Percentiles rank a stretch among this genome's conserved stretches.
phyloP scores from a whole-genome alignment of 1,140 invertebrate genomes.

The Palaemon carinicauda region DNA sequence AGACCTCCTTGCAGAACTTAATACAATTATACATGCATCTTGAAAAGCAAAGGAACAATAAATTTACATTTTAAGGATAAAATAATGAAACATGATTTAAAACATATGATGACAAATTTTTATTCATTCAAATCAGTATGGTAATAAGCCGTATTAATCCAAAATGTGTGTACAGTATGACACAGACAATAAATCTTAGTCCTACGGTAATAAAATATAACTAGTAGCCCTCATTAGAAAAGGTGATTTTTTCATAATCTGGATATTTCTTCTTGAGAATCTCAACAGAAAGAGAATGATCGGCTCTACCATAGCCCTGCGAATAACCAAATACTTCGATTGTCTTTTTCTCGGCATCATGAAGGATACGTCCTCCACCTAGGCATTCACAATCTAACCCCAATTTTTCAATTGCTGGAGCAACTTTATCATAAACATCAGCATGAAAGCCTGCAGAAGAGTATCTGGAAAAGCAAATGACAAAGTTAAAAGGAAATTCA shows the following conservation, averaged over 20 bases:
- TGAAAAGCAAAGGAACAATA: too few species aligned
- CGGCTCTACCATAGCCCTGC: conserved; percentile 84
- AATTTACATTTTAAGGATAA: too few species aligned
- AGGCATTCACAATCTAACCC: conserved; percentile 77
- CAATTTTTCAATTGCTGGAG: conserved; percentile 65
- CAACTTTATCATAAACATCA: conserved; percentile 76
- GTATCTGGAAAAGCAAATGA: conserved; percentile 47
- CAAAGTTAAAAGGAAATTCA: not conserved
- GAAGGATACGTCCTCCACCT: conserved; percentile 85
- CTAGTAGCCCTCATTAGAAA: conserved; percentile 85
- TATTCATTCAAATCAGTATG: too few species aligned
- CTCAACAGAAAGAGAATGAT: conserved; percentile 78
- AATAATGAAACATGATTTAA: too few species aligned
- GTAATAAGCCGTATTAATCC: too few species aligned
- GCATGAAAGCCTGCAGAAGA: conserved; percentile 75
- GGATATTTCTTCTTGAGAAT: conserved; percentile 79
- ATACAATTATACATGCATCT: too few species aligned
- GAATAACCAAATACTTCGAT: conserved; percentile 90
- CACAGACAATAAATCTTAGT: too few species aligned
- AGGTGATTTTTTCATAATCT: conserved; percentile 76
- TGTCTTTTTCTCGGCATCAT: conserved; percentile 76
- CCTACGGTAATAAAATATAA: not conserved
- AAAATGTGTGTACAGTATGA: too few species aligned
- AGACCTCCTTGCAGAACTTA: too few species aligned
- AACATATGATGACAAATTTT: too few species aligned